Base-by-base conservation (phyloP, 2,797 vertebrate species). In the Staurois parvus region DNA sequence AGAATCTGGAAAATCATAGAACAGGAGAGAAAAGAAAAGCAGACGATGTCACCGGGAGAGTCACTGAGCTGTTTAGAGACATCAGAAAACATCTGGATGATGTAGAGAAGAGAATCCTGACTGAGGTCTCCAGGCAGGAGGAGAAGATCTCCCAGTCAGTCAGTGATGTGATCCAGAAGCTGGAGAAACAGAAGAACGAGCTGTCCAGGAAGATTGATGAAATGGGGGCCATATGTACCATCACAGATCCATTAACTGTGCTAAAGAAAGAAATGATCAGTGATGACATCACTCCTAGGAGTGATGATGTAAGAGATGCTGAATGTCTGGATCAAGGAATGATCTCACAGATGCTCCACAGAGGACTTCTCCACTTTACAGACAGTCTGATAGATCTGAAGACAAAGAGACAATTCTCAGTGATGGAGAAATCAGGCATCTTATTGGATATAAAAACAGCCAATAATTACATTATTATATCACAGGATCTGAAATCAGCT, bases 381-480 rank as follows among this genome's bases (percentile, higher is more conserved):
- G 30, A 72, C 48, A 32, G n/a, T 72, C 40, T 70, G 30, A 72
- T 6, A 8, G 32, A 42, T 19, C 10, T 73, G 10, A 66, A 42
- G 34, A 21, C 21, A 7, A 70, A 70, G 30, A 70, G 28, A 64
- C 56, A n/a, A 19, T 30, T 74, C 26, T n/a, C 28, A 32, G 59
- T 37, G 30, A 32, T 56, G 30, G 34, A 80, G 45, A 70, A 69
- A 70, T 32, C 78, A 12, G 66, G 72, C 11, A 40, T 80, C n/a
- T 28, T 70, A 34, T 29, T 80, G 19, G 67, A 70, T 80, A 26
- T 17, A 70, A n/a, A 70, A 1, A 70, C 78, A 15, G 67, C 78
- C 12, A 3, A 42, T 5, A n/a, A 83, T 48, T 6, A 48, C 1
- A 64, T 75, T 45, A 45, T 32, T 66, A 32, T 83, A 45, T 83